Evolutionary conservation across 35 echinoderm and acorn worm genomes (phyloP).

Genomic region (Stichopus chloronotus): DNA sequence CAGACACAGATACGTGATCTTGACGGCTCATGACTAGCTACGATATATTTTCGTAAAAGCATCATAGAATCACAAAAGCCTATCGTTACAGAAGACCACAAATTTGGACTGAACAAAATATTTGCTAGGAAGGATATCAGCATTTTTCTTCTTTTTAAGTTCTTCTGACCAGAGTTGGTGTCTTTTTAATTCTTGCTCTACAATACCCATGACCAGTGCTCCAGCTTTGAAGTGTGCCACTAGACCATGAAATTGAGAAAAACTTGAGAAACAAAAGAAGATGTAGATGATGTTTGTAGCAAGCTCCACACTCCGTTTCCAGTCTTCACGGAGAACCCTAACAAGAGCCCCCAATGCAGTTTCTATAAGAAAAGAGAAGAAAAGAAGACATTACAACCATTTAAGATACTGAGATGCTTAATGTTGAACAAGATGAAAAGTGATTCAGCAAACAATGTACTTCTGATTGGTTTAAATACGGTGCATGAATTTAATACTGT

Average conservation of each 20-base stretch:
- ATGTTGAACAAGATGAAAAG: neutral
- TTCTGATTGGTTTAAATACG: too few relatives aligned
- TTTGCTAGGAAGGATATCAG: slow-evolving; percentile 90
- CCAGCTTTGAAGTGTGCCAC: slow-evolving; percentile 96
- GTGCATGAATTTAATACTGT: too few relatives aligned
- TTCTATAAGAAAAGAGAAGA: slow-evolving; percentile 59
- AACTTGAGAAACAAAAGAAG: slow-evolving; percentile 99
- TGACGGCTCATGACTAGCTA: too few relatives aligned
- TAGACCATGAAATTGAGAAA: slow-evolving; percentile 93
- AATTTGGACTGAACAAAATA: too few relatives aligned
- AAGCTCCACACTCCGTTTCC: slow-evolving; percentile 96
- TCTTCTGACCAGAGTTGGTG: slow-evolving; percentile 91
- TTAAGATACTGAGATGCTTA: neutral
- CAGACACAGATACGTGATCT: too few relatives aligned
- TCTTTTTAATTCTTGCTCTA: slow-evolving; percentile 91
- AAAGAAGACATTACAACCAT: neutral
- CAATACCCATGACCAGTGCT: slow-evolving; percentile 90
- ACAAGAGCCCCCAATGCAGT: slow-evolving; percentile 93
- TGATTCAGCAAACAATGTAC: too few relatives aligned
- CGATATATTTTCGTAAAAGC: too few relatives aligned
- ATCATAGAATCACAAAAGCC: too few relatives aligned
- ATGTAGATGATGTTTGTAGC: slow-evolving; percentile 99
- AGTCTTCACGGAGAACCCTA: slow-evolving; percentile 96
- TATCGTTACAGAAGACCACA: too few relatives aligned
- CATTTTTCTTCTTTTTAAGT: slow-evolving; percentile 94